phyloP scores from a whole-genome alignment of 2,888 invertebrate species.

The Rosalia funebris region DNA sequence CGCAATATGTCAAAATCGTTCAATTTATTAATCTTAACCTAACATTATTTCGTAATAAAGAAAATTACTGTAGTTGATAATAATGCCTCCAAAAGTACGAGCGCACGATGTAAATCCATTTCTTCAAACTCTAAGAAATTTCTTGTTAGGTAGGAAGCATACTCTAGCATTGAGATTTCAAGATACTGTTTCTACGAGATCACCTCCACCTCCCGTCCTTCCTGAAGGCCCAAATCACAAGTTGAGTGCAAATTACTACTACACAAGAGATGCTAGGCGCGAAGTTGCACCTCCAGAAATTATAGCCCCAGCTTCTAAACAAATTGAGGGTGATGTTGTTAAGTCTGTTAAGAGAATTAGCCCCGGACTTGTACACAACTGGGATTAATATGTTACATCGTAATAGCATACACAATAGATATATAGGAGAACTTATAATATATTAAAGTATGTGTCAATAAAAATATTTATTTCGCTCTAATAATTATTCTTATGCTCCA shows the following conservation, averaged over 20 bases:
- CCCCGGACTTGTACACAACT: slow-evolving; percentile 50
- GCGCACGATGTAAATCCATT: slow-evolving; percentile 73
- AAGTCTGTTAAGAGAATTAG: slow-evolving; percentile 41
- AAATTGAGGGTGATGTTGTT: slow-evolving; percentile 42
- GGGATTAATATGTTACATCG: slow-evolving; percentile 47
- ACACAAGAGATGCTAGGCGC: slow-evolving; percentile 82
- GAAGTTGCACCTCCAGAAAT: slow-evolving; percentile 77
- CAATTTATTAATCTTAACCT: slow-evolving; percentile 18
- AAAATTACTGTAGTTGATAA: slow-evolving; percentile 5
- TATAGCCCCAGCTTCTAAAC: slow-evolving; percentile 59
- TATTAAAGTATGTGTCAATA: too few relatives aligned
- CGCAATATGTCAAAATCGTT: slow-evolving; percentile 29
- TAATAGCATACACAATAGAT: slow-evolving; percentile 11
- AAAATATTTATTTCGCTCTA: too few relatives aligned
- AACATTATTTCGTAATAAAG: slow-evolving; percentile 24
- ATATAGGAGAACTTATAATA: too few relatives aligned
- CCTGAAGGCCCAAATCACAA: slow-evolving; percentile 86
- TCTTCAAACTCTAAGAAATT: slow-evolving; percentile 71
- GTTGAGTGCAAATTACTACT: slow-evolving; percentile 86
- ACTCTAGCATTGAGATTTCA: slow-evolving; percentile 69
- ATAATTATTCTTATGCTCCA: too few relatives aligned
- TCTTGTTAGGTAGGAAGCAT: slow-evolving; percentile 73
- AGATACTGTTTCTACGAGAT: slow-evolving; percentile 74
- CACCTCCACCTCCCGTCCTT: slow-evolving; percentile 82
- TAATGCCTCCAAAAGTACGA: slow-evolving; percentile 40